Percentiles rank a stretch among this genome's conserved stretches.
Evolutionary conservation across 2,888 invertebrate genomes (phyloP).

Genomic region (Drosophila maculinotata): DNA sequence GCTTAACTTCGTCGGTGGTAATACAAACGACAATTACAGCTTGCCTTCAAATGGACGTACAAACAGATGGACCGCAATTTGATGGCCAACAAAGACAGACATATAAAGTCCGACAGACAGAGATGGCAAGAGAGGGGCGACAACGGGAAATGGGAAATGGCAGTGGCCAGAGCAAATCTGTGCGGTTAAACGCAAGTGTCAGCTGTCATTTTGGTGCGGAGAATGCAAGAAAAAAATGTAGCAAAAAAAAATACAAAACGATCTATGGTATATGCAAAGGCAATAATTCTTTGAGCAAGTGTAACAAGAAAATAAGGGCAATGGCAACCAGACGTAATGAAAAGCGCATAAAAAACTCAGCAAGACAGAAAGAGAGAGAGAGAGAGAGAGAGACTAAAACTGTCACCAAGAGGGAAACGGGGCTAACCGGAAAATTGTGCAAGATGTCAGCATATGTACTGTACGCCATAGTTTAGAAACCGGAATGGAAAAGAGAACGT

Average conservation of each 20-base stretch:
- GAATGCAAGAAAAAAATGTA: slow-evolving; percentile 29
- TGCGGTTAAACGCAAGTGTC: slow-evolving; percentile 80
- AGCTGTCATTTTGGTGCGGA: slow-evolving; percentile 76
- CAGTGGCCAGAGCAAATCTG: slow-evolving; percentile 69
- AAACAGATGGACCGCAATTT: slow-evolving; percentile 71
- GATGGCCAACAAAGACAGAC: slow-evolving; percentile 43
- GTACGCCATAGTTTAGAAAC: slow-evolving; percentile 14
- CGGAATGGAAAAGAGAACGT: slow-evolving; percentile 4
- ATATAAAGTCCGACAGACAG: slow-evolving; percentile 9
- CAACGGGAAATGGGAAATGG: slow-evolving; percentile 13
- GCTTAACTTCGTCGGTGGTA: slow-evolving; percentile 61
- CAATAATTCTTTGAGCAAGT: slow-evolving; percentile 76
- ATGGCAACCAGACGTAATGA: slow-evolving; percentile 59
- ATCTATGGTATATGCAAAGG: slow-evolving; percentile 57
- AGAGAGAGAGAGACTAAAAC: slow-evolving; percentile 15
- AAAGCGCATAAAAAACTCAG: slow-evolving; percentile 42
- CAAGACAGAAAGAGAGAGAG: slow-evolving; percentile 2
- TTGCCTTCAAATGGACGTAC: slow-evolving; percentile 66
- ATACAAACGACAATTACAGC: slow-evolving; percentile 78
- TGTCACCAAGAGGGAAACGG: slow-evolving; percentile 29
- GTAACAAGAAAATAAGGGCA: slow-evolving; percentile 71
- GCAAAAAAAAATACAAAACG: slow-evolving; percentile 17
- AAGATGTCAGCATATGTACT: slow-evolving; percentile 56
- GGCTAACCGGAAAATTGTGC: slow-evolving; percentile 14
- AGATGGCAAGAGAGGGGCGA: background rate